These are phyloP conservation scores for Grallaria varia DNA, from an alignment of 2,113 vertebrate genomes.

Conservation along the genomic window DNA sequence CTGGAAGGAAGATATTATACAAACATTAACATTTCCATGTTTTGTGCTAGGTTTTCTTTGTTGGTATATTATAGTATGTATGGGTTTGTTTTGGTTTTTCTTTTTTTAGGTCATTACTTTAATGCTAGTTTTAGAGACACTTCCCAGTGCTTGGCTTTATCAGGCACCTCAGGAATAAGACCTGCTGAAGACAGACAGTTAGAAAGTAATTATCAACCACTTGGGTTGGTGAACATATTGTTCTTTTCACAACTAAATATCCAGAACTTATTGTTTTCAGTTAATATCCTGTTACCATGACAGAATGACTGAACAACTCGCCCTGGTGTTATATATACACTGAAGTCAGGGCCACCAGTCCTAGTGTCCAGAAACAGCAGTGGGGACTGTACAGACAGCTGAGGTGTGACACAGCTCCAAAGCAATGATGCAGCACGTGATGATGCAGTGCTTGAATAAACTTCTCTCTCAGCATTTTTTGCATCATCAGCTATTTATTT, in stretches of 20 bases:
- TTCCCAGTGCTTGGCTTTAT: not conserved
- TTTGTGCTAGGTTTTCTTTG: not conserved
- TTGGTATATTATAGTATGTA: not conserved
- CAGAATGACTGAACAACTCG: not conserved
- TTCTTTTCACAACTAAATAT: not conserved
- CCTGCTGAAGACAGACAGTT: not conserved
- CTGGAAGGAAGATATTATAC: not conserved
- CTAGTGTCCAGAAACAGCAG: not conserved
- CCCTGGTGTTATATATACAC: not conserved
- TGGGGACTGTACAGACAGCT: not conserved
- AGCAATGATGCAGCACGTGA: not conserved
- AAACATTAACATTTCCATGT: not conserved
- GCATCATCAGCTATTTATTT: conserved; percentile 52
- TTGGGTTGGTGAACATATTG: not conserved
- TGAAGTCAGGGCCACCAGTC: not conserved
- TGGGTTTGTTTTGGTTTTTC: not conserved
- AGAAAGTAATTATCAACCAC: not conserved
- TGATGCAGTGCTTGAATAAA: not conserved
- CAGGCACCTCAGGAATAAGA: not conserved
- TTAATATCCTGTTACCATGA: not conserved
- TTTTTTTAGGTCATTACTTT: not conserved
- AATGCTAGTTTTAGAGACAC: not conserved
- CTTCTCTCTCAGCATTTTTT: not conserved
- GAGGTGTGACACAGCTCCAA: not conserved
- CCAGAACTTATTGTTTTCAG: not conserved